A percentile compares a stretch with the other conserved stretches of the same genome.
Conservation (phyloP, 2,797 vertebrate genomes). For the Chelonia mydas region DNA sequence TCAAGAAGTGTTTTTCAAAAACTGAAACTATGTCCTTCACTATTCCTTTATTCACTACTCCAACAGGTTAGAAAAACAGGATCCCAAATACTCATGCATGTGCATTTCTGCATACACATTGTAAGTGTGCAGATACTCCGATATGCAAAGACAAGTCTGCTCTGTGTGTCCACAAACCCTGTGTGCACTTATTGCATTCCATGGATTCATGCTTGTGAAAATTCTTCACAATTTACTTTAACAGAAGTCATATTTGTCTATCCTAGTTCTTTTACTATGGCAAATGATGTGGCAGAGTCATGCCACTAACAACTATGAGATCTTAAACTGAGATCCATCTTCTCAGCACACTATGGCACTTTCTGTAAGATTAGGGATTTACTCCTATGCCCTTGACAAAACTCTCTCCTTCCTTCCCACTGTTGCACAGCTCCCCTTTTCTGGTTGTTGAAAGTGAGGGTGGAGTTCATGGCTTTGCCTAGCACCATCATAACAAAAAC, state of each 20-base stretch:
- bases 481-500: neutral
- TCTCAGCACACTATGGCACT: neutral
- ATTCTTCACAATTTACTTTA: accelerated
- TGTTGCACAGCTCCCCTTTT: neutral
- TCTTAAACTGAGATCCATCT: neutral
- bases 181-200: neutral
- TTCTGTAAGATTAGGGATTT: neutral
- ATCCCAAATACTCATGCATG: neutral
- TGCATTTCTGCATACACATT: neutral
- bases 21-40: neutral
- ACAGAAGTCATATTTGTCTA: neutral
- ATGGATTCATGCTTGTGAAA: neutral
- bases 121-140: neutral
- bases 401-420: neutral
- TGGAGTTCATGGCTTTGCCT: neutral
- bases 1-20: neutral
- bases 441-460: neutral
- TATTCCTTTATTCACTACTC: neutral
- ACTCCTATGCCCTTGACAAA: accelerated
- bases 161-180: neutral
- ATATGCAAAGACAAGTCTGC: neutral
- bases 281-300: accelerated
- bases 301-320: neutral
- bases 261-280: neutral
- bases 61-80: neutral